Evolutionary conservation across 2,113 vertebrate genomes (phyloP).

Genomic region (Ornithorhynchus anatinus): DNA sequence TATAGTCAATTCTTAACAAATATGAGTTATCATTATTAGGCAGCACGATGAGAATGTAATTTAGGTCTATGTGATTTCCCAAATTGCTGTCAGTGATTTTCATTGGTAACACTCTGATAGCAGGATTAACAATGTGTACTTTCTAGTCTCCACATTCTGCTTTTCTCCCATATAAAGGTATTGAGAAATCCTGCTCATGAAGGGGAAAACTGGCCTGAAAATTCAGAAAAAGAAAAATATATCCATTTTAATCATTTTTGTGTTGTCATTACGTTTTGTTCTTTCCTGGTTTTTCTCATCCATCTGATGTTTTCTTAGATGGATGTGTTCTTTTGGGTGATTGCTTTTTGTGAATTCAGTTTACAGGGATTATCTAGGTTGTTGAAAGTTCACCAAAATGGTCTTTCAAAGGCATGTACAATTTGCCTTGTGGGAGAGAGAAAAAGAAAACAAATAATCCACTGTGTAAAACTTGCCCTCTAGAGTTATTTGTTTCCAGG

Average conservation of each 20-base stretch:
- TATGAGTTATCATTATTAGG: no score
- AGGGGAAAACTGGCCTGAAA: background rate
- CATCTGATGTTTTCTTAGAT: background rate
- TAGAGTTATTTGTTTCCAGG: conserved; percentile 14
- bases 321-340: background rate
- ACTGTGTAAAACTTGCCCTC: conserved; percentile 2
- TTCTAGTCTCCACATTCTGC: background rate
- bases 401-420: conserved; percentile 9
- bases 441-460: conserved; percentile 23
- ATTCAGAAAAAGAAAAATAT: background rate
- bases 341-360: background rate
- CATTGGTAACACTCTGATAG: background rate
- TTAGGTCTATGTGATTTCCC: background rate
- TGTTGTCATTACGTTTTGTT: background rate
- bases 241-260: background rate
- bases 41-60: background rate
- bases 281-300: background rate
- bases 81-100: background rate
- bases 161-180: background rate
- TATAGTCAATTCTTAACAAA: no score
- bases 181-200: background rate
- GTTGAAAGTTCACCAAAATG: background rate
- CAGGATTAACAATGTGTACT: background rate
- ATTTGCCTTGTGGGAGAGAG: background rate
- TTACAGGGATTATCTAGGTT: background rate